Evolutionary conservation across 2,888 invertebrate species (phyloP), one percentile per base, ranked within the genome.

Genomic region (Hydrotaea cyrtoneurina): DNA sequence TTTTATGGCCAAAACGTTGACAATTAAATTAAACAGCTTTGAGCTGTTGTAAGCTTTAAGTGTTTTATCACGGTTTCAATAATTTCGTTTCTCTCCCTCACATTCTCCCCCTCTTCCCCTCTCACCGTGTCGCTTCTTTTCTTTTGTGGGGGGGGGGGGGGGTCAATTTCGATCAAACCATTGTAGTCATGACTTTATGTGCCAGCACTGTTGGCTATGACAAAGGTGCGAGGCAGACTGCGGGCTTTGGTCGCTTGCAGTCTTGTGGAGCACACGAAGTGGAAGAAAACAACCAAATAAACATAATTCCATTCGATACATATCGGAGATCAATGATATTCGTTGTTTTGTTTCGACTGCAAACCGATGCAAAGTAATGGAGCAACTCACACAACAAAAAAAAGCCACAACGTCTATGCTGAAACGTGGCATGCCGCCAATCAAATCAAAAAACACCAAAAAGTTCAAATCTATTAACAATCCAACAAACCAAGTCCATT

Each of bases 1-100:
- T 74, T 79, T 74, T 74, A 79, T 79, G 73, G 73, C 43, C 55
- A 66, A 79, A 74, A 79, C 66, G 74, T 74, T 79, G 79, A 79
- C 78, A 72, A 78, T 78, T 78, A 78, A 79, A 79, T 74, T 79
- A 39, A 79, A 79, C 46, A 39, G 73, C 74, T 46, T 66, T 57
- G 74, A 79, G 57, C 79, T 62, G 53, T 78, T 72, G 50, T 57
- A n/a, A 62, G 64, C 43, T 74, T 73, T 55, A 79, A 79, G 57
- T 66, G 55, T 79, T 79, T 79, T 74, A 74, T 74, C 79, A 74
- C 66, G 79, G 57, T 79, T 73, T 64, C 72, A 43, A 53, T 11
- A 66, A 11, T 39, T 19, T 11, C 4, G 11, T 11, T 11, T 10
- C 23, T 13, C 4, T 21, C 39, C 36, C 43, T 43, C 21, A 43